Evolutionary conservation across 2,797 vertebrate species (phyloP).

Genomic region (Sitta carolinensis): DNA sequence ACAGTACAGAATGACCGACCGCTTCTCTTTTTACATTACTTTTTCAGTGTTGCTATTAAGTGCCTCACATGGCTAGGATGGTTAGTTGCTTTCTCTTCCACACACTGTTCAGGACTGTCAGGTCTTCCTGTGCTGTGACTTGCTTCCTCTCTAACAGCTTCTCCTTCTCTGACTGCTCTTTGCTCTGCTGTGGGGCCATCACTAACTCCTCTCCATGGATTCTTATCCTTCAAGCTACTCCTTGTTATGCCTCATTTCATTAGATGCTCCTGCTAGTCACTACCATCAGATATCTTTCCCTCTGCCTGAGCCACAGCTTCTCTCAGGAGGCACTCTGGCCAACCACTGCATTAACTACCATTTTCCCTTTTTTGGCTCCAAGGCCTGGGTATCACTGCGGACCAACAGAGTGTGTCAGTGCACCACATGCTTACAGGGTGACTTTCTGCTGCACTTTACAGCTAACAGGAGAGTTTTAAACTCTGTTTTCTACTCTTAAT

Average conservation of each 20-base stretch:
- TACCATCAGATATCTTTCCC: not conserved
- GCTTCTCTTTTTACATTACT: not conserved
- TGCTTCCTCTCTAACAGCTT: not conserved
- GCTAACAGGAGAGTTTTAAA: not conserved
- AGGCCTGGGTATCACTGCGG: not conserved
- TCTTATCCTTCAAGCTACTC: not conserved
- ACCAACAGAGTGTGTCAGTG: not conserved
- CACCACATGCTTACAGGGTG: not conserved
- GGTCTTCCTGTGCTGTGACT: not conserved
- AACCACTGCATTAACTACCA: not conserved
- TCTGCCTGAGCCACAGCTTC: not conserved
- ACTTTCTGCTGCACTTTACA: not conserved
- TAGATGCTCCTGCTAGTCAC: not conserved
- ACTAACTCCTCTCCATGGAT: not conserved
- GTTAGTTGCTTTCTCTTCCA: not conserved
- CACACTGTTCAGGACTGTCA: not conserved
- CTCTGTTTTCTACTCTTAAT: not conserved
- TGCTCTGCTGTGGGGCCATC: not conserved
- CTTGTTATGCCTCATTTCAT: not conserved
- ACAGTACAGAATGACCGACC: not conserved
- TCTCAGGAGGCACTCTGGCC: not conserved
- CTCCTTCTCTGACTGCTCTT: not conserved
- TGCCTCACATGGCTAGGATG: not conserved
- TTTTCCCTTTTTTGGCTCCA: not conserved
- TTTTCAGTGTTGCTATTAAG: not conserved